Evolutionary conservation across 2,113 vertebrate genomes (phyloP), one percentile per base, ranked within the genome.

Genomic region (Steatornis caripensis): DNA sequence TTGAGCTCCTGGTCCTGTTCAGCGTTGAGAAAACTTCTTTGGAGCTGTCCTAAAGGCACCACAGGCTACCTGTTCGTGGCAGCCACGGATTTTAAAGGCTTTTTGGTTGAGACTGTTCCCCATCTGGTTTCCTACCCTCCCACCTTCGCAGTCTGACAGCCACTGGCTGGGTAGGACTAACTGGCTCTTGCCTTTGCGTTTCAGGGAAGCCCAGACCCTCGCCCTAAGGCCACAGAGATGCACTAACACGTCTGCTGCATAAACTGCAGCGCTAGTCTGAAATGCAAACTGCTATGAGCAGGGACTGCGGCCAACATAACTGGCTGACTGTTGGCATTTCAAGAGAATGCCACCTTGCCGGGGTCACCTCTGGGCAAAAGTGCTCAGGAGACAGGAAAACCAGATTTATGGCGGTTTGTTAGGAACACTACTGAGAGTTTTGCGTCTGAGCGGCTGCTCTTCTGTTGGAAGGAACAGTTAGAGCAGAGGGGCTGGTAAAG

Each of bases 131-230:
- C 39, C 60, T 64, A 7, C 45, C n/a, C 45, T 84, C 69, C 77
- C 41, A 84, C 43, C 72, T 87, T 53, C 32, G 11, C 90, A 76
- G 93, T 70, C 93, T 90, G 64, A 43, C 71, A 95, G 87, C 74
- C 93, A 69, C 94, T 75, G 84, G 89, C 79, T 41, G 36, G 88
- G 84, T 95, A 93, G 89, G 96, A 96, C 69, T 2, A 15, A 96
- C 96, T 87, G 89, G 94, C 89, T 97, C 65, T 95, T 87, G 43
- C 36, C 49, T 94, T 61, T 36, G 32, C 76, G 43, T 87, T 71
- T 78, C 57, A 89, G 36, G 27, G 84, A 84, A 95, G 84, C 65
- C 48, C 81, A 96, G 87, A 95, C 94, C 91, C 95, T 89, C 91
- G 84, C 69, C 84, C 45, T 39, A 48, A 34, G 84, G 96, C 84